phyloP scores from a whole-genome alignment of 2,797 vertebrate genomes.

The Sebastes hopkinsi region DNA sequence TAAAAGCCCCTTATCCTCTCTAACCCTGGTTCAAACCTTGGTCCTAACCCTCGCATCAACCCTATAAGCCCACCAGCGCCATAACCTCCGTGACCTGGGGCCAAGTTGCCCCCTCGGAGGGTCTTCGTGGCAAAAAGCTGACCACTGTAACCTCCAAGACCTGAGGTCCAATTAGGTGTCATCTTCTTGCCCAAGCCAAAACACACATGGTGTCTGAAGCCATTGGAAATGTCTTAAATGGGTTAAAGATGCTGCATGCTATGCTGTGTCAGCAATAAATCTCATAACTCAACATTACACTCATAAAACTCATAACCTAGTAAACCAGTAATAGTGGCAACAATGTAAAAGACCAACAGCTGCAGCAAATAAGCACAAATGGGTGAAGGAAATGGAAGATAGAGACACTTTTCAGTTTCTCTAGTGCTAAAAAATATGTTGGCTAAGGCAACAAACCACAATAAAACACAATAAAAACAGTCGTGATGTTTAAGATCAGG shows the following conservation, averaged over 20 bases:
- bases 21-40: slow-evolving; percentile 4
- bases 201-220: background rate
- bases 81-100: slow-evolving; percentile 8
- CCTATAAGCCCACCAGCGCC: slow-evolving; percentile 1
- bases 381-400: background rate
- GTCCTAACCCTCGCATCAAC: slow-evolving; percentile 34
- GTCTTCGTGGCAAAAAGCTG: slow-evolving; percentile 14
- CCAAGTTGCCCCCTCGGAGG: background rate
- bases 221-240: background rate
- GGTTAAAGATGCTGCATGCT: background rate
- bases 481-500: background rate
- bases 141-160: slow-evolving; percentile 25
- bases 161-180: background rate
- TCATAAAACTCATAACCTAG: background rate
- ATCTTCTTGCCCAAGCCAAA: background rate
- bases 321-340: background rate
- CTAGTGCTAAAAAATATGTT: background rate
- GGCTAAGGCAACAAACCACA: background rate
- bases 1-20: background rate
- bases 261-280: too few relatives aligned
- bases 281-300: too few relatives aligned
- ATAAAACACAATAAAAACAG: background rate
- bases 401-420: background rate
- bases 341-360: background rate
- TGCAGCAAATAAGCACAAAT: background rate